Evolutionary conservation across 1,140 invertebrate genomes (phyloP), one percentile per base, ranked within the genome.

Genomic region (Chironomus tepperi): DNA sequence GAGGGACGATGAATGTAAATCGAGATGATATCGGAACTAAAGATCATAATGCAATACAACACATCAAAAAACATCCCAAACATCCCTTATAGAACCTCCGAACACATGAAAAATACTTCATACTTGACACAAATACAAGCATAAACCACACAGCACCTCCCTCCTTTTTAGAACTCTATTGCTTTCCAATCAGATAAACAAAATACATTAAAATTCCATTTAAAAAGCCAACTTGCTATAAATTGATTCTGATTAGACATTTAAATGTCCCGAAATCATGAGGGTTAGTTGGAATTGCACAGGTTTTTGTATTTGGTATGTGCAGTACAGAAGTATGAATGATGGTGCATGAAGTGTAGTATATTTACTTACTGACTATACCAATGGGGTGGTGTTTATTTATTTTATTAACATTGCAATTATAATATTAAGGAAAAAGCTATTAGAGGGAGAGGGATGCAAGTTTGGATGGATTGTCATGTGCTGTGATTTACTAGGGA

Each of bases 391-490:
- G 65, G 65, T 19, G 65, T 70, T 70, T 70, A 70, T 70, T 70
- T 70, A 70, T 70, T 70, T 21, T 70, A 70, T 70, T 70, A 70
- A 70, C 65, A 70, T 70, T 70, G 19, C 65, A 70, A 70, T 70
- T 70, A 70, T 19, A 70, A 70, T 70, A 70, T 70, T 70, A 70
- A 2, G 19, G 65, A 70, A n/a, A n/a, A 70, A 70, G 19, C 65
- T 70, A 70, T 70, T 70, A 70, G 19, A 70, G 65, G 18, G 18
- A 18, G 65, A 70, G 7, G 65, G 19, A 70, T 19, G 65, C 0
- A 21, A 70, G 65, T 57, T 57, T 10, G n/a, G 9, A 57, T 15
- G n/a, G 12, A 57, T 15, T 57, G 7, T 15, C 5, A 15, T 9
- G 12, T 15, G 3, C 24, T 2, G 24, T 34, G 5, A 34, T 34